Evolutionary conservation across 64 coral and sea anemone species (phyloP).

Genomic region (Stylophora pistillata): DNA sequence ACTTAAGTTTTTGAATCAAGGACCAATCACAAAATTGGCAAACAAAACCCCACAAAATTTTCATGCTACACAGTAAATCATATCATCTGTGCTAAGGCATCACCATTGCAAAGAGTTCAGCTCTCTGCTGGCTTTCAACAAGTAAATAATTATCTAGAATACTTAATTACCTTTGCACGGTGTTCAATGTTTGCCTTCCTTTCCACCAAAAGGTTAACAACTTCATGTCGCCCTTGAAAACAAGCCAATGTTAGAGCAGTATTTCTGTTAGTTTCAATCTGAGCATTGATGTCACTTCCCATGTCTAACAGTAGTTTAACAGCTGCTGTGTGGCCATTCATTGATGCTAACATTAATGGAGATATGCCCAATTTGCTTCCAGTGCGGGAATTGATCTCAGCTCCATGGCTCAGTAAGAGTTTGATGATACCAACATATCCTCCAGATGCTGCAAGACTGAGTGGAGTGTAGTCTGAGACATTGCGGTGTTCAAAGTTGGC

Average conservation of each 20-base stretch:
- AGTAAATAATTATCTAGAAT: background rate
- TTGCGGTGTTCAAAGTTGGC: constrained; percentile 98
- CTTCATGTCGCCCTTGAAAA: constrained; percentile 96
- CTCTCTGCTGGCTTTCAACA: too few species aligned
- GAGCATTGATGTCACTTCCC: constrained; percentile 98
- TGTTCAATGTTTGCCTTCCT: constrained; percentile 99
- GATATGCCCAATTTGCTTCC: constrained; percentile 98
- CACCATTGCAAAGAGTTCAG: too few species aligned
- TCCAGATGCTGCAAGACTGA: constrained; percentile 92
- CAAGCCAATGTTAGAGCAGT: constrained; percentile 93
- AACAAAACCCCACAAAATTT: too few species aligned
- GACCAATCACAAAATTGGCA: too few species aligned
- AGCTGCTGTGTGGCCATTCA: constrained; percentile 97
- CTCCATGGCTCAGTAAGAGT: constrained; percentile 81
- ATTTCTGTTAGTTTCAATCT: constrained; percentile 99
- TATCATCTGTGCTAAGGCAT: too few species aligned
- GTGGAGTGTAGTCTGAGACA: constrained; percentile 96
- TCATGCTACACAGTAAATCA: too few species aligned
- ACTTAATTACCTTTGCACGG: constrained; percentile 73
- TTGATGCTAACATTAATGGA: constrained; percentile 93
- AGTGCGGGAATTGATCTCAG: constrained; percentile 97
- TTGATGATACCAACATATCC: constrained; percentile 97
- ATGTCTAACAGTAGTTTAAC: constrained; percentile 94
- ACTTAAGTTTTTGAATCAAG: too few species aligned
- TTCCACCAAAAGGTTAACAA: constrained; percentile 96